These are phyloP conservation scores for Alloplasta piceator DNA, from an alignment of 2,888 invertebrate species.

Conservation along the genomic window DNA sequence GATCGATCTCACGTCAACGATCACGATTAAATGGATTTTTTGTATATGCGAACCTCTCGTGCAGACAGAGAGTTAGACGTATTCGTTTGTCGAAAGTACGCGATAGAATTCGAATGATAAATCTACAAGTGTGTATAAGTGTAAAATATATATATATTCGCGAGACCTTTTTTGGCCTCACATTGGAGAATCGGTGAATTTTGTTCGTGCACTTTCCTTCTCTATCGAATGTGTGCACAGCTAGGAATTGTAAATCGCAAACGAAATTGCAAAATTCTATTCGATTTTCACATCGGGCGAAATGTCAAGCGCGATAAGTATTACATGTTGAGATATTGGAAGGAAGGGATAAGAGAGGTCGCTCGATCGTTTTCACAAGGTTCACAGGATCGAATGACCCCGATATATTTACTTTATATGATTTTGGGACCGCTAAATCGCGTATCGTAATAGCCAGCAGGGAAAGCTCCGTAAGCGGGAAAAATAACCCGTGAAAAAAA, in stretches of 20 bases:
- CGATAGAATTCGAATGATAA: too few species aligned
- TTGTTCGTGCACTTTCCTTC: too few species aligned
- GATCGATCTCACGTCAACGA: too few species aligned
- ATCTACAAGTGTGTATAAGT: too few species aligned
- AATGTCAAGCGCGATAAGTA: slow-evolving; percentile 38
- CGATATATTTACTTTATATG: slow-evolving; percentile 7
- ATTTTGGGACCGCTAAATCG: slow-evolving; percentile 7
- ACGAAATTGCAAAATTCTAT: slow-evolving; percentile 56
- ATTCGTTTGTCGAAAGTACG: too few species aligned
- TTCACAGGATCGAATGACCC: slow-evolving; percentile 8
- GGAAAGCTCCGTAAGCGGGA: not conserved
- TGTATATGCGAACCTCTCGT: too few species aligned
- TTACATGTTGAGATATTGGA: slow-evolving; percentile 12
- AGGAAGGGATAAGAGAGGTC: slow-evolving; percentile 32
- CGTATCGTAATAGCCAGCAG: not conserved
- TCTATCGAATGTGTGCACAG: not conserved
- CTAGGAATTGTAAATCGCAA: slow-evolving; percentile 44
- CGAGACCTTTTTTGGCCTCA: too few species aligned
- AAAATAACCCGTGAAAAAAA: too few species aligned
- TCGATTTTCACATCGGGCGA: slow-evolving; percentile 38
- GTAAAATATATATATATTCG: too few species aligned
- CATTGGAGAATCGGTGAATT: too few species aligned
- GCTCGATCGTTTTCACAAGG: slow-evolving; percentile 32
- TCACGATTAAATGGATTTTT: too few species aligned
- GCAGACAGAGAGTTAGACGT: too few species aligned